Conservation (phyloP, 2,113 vertebrate genomes). For the Microtus montanus region DNA sequence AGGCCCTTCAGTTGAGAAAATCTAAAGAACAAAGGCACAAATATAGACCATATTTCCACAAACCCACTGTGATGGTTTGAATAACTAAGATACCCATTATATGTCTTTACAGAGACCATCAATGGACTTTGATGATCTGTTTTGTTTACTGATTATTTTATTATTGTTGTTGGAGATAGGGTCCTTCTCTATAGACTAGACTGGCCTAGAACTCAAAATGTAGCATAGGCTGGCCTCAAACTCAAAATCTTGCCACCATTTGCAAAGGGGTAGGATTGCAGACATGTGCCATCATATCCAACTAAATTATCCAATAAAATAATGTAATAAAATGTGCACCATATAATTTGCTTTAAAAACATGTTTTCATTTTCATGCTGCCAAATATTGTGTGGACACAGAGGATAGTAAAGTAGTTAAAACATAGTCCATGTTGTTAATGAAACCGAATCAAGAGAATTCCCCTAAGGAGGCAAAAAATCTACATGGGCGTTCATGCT, state of each 20-base stretch:
- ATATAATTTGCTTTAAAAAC: constrained; percentile 29
- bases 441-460: neutral
- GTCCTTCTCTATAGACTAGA: neutral
- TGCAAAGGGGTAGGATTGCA: no score
- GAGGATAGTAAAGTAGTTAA: constrained; percentile 2
- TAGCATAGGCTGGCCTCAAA: neutral
- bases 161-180: neutral
- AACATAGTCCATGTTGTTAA: neutral
- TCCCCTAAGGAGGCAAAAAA: constrained; percentile 19
- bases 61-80: neutral
- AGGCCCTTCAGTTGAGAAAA: constrained; percentile 97
- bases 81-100: neutral
- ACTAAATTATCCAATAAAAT: constrained; percentile 38
- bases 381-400: neutral
- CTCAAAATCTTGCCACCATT: neutral
- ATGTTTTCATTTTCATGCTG: neutral
- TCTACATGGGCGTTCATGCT: neutral
- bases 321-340: constrained; percentile 35
- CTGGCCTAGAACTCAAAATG: neutral
- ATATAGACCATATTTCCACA: constrained; percentile 47
- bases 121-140: neutral
- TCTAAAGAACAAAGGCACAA: constrained; percentile 83
- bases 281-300: neutral
- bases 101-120: neutral
- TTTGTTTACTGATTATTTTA: neutral